Conservation (phyloP, 2,888 invertebrate genomes). For the Griposia aprilina region DNA sequence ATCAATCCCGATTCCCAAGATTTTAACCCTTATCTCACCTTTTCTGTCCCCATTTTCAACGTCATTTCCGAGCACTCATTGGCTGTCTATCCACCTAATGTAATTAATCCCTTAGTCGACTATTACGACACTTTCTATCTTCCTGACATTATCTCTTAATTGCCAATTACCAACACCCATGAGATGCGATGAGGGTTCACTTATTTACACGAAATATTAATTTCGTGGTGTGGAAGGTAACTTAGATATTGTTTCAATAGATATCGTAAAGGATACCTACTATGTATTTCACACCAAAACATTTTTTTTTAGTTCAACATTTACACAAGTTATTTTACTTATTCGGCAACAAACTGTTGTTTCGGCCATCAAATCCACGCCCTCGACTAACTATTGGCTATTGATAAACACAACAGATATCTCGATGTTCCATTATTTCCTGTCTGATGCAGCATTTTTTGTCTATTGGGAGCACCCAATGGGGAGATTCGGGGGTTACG, state of each 20-base stretch:
- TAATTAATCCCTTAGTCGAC: slow-evolving; percentile 49
- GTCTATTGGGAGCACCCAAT: neutral
- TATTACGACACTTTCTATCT: slow-evolving; percentile 39
- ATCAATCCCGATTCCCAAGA: too few species aligned
- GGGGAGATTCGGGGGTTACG: slow-evolving; percentile 22
- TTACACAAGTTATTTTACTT: neutral
- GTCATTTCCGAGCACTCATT: slow-evolving; percentile 21
- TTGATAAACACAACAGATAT: slow-evolving; percentile 11
- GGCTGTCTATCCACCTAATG: slow-evolving; percentile 34
- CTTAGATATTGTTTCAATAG: neutral
- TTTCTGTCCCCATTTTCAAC: neutral
- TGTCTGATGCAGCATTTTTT: slow-evolving; percentile 33
- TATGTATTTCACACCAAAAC: too few species aligned
- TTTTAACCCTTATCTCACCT: neutral
- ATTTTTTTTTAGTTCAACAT: too few species aligned
- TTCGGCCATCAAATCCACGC: slow-evolving; percentile 1
- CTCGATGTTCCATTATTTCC: slow-evolving; percentile 12
- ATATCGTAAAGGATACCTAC: neutral
- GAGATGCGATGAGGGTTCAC: slow-evolving; percentile 33
- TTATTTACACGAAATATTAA: slow-evolving; percentile 42
- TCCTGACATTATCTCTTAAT: slow-evolving; percentile 53
- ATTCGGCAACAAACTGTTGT: neutral
- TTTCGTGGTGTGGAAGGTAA: slow-evolving; percentile 6
- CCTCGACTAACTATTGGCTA: neutral
- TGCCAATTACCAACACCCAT: slow-evolving; percentile 50